phyloP scores from a whole-genome alignment of 1,140 invertebrate species.

The Limonius californicus region DNA sequence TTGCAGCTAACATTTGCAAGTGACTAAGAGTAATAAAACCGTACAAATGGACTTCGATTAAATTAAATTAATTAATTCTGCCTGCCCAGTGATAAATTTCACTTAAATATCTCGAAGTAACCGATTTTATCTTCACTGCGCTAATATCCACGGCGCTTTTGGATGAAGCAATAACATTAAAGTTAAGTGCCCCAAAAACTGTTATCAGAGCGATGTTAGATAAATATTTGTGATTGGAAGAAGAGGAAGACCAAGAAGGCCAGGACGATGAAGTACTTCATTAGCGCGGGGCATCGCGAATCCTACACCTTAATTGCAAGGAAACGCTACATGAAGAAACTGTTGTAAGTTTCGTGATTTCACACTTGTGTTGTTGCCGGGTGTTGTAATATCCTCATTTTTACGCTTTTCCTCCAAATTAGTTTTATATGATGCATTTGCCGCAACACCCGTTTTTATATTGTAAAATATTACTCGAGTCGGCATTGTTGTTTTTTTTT shows the following conservation, averaged over 20 bases:
- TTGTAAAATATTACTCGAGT: no score
- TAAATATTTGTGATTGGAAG: background rate
- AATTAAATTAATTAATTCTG: background rate
- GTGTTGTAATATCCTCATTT: conserved; percentile 8
- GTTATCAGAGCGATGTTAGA: background rate
- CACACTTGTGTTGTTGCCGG: background rate
- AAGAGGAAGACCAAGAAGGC: background rate
- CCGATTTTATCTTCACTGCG: background rate
- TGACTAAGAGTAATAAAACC: background rate
- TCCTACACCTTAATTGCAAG: conserved; percentile 52
- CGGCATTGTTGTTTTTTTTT: no score
- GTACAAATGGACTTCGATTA: background rate
- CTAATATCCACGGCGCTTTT: background rate
- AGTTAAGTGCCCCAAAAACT: background rate
- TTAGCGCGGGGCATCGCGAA: conserved; percentile 48
- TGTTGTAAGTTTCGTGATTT: conserved; percentile 42
- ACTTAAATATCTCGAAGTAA: background rate
- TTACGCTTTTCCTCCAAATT: conserved; percentile 4
- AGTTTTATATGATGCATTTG: background rate
- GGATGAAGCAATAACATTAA: background rate
- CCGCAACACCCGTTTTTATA: no score
- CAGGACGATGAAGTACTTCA: conserved; percentile 49
- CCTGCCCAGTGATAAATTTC: background rate
- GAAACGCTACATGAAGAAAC: conserved; percentile 53
- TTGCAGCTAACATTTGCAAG: background rate